These are phyloP conservation scores for Shinisaurus crocodilurus DNA, from an alignment of 2,113 vertebrate species.

Conservation along the genomic window DNA sequence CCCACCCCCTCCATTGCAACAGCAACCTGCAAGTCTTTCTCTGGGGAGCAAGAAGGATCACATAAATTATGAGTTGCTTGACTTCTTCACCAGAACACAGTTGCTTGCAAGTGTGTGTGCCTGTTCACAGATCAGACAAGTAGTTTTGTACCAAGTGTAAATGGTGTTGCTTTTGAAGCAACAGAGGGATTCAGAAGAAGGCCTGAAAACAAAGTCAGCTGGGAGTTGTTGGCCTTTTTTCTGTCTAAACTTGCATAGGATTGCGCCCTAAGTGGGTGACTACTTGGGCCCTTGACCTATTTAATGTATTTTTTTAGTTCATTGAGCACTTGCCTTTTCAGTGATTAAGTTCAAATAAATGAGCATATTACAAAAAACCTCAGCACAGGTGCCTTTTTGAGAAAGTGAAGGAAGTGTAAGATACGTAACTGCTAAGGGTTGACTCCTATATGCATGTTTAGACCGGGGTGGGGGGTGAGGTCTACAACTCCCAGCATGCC, in stretches of 20 bases:
- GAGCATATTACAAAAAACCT: background rate
- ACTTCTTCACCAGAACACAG: constrained; percentile 45
- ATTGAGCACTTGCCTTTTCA: constrained; percentile 14
- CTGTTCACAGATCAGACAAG: constrained; percentile 37
- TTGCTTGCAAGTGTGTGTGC: constrained; percentile 28
- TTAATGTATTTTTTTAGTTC: background rate
- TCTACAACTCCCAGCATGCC: no score
- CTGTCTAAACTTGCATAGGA: no score
- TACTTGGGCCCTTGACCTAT: background rate
- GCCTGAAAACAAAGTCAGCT: background rate
- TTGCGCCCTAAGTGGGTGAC: constrained; percentile 22
- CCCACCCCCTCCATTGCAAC: constrained; percentile 69
- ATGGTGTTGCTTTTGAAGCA: constrained; percentile 1
- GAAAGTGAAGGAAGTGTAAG: background rate
- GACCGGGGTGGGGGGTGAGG: no score
- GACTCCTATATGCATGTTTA: no score
- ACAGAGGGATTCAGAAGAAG: background rate
- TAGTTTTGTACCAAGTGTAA: background rate
- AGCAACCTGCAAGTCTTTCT: constrained; percentile 63
- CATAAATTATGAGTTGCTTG: constrained; percentile 48
- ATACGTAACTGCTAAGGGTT: background rate
- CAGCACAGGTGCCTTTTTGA: background rate
- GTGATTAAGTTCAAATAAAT: background rate
- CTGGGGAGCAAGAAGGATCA: constrained; percentile 57
- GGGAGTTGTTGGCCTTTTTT: no score